A percentile compares a stretch with the other conserved stretches of the same genome.
phyloP scores from a whole-genome alignment of 2,888 invertebrate genomes.

The Eurytoma adleriae region DNA sequence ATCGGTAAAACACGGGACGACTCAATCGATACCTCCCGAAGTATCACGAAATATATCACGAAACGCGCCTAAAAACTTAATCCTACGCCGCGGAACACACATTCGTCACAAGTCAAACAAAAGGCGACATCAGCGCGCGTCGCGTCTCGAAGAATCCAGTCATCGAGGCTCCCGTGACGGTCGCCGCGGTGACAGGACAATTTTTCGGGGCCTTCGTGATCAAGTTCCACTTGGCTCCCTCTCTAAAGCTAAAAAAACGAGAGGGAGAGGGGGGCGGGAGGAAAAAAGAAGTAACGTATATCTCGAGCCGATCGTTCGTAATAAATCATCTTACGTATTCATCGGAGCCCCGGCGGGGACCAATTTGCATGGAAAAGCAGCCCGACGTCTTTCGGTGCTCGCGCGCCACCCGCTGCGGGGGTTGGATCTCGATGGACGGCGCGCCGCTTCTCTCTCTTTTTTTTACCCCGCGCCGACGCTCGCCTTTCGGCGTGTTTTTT shows the following conservation, averaged over 20 bases:
- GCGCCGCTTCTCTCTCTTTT: background rate
- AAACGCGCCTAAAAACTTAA: too few species aligned
- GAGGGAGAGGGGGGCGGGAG: background rate
- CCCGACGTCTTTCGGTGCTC: conserved; percentile 32
- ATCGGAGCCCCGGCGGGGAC: conserved; percentile 23
- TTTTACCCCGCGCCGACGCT: background rate
- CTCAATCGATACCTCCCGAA: too few species aligned
- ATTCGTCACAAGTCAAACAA: background rate
- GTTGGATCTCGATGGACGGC: conserved; percentile 13
- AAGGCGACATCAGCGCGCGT: background rate
- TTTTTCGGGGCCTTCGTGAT: conserved; percentile 51
- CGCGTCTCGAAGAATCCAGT: background rate
- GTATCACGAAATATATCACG: too few species aligned
- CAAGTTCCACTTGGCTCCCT: conserved; percentile 23
- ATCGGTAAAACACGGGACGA: too few species aligned
- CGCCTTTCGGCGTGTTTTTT: conserved; percentile 4
- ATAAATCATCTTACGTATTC: conserved; percentile 58
- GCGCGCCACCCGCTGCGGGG: conserved; percentile 33
- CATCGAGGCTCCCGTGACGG: background rate
- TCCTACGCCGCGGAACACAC: background rate
- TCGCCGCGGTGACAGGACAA: conserved; percentile 48
- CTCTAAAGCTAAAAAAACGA: background rate
- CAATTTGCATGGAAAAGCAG: conserved; percentile 59
- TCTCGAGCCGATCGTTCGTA: conserved; percentile 46
- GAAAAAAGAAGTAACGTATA: background rate